Evolutionary conservation across 2,888 invertebrate genomes (phyloP), one percentile per base, ranked within the genome.

Genomic region (Mechanitis messenoides): DNA sequence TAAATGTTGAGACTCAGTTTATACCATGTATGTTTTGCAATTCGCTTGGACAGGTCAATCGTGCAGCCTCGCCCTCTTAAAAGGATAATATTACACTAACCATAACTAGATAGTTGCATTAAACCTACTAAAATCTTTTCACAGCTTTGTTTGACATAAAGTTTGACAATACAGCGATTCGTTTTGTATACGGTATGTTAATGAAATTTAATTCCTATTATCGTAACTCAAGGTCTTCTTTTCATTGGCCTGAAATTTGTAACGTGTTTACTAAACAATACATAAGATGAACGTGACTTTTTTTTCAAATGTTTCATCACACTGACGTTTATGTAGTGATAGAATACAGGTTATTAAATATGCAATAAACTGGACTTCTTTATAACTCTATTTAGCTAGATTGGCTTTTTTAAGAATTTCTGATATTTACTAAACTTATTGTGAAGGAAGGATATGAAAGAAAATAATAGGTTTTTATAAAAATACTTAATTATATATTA

Each of bases 21-120:
- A 35, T 62, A 50, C 12, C 58, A 58, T 62, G 63, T 56, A 63
- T 46, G 61, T 79, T 77, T 80, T 75, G 78, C 73, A 80, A 83
- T 76, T 72, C 74, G 74, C 72, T 70, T 76, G 77, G 75, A 80
- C 83, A 81, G 82, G 80, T 83, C 81, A 83, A 76, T 81, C 83
- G 79, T 83, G 83, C 74, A 70, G 71, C 69, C 72, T 68, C 62
- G 69, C 67, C 68, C 66, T 61, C 60, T 62, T 63, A 60, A 54
- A 68, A 63, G 57, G 56, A 55, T 60, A 61, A 53, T 63, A 68
- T 68, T 65, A 62, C 61, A 64, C 61, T 54, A 42, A 55, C 45
- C 58, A 62, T 42, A 50, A 50, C 50, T 59, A 33, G 58, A 53
- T 60, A 68, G 66, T 66, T 71, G 65, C 69, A 70, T 71, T 69